Conservation (phyloP, 1,140 invertebrate species). For the Scaptomyza hsui region DNA sequence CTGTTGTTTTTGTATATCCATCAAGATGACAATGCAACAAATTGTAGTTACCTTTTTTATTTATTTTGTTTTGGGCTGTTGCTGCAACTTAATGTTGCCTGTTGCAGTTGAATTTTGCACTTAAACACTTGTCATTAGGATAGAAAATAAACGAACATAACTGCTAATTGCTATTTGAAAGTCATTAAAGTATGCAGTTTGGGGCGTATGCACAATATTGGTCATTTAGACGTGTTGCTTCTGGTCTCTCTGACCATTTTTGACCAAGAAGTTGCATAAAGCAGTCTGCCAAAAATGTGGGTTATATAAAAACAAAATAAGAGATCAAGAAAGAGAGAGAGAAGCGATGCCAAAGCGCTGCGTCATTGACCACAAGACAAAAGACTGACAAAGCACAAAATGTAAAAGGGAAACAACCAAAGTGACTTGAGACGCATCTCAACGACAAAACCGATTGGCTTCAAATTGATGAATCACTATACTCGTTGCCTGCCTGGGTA, state of each 20-base stretch:
- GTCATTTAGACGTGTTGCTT: slow-evolving; percentile 15
- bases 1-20: slow-evolving; percentile 51
- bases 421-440: slow-evolving; percentile 47
- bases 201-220: slow-evolving; percentile 42
- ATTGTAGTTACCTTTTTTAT: slow-evolving; percentile 45
- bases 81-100: slow-evolving; percentile 15
- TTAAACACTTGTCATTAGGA: slow-evolving; percentile 16
- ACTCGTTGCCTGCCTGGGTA: slow-evolving; percentile 23
- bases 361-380: slow-evolving; percentile 70
- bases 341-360: slow-evolving; percentile 51
- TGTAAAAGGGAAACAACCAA: slow-evolving; percentile 40
- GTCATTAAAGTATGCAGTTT: slow-evolving; percentile 35
- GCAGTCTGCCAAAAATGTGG: slow-evolving; percentile 55
- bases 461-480: slow-evolving; percentile 64
- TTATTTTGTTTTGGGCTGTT: slow-evolving; percentile 5
- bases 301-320: slow-evolving; percentile 63
- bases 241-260: slow-evolving; percentile 19
- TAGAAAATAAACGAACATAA: slow-evolving; percentile 27
- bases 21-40: slow-evolving; percentile 63
- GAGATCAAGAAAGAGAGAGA: slow-evolving; percentile 38
- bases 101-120: not conserved
- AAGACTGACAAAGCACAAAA: slow-evolving; percentile 42
- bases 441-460: slow-evolving; percentile 51
- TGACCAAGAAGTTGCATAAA: slow-evolving; percentile 50
- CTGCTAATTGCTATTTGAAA: slow-evolving; percentile 58